These are phyloP conservation scores for Clarias magur DNA, from an alignment of 2,113 vertebrate genomes.

Conservation along the genomic window DNA sequence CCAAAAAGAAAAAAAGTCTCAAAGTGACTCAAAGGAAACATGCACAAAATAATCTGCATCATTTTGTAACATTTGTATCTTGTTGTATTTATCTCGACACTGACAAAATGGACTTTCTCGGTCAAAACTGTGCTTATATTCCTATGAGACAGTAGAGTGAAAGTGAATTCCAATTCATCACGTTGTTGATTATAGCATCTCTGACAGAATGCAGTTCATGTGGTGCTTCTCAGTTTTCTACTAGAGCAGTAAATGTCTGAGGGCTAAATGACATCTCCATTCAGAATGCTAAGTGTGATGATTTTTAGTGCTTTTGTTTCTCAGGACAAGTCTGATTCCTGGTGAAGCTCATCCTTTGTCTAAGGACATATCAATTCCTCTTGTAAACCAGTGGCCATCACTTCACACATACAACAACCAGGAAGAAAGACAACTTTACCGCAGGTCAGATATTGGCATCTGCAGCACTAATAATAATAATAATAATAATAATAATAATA, in stretches of 20 bases:
- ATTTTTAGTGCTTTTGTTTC: conserved; percentile 47
- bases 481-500: neutral
- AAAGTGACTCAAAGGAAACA: no score
- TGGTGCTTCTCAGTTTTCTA: no score
- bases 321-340: conserved; percentile 88
- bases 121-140: neutral
- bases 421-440: conserved; percentile 76
- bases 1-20: no score
- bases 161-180: neutral
- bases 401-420: conserved; percentile 79
- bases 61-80: no score
- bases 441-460: conserved; percentile 67
- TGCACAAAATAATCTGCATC: no score
- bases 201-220: neutral
- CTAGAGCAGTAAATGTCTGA: neutral
- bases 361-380: conserved; percentile 79
- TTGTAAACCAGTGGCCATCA: conserved; percentile 85
- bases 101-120: no score
- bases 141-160: neutral
- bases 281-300: neutral
- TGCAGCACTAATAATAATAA: neutral
- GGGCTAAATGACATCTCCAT: neutral
- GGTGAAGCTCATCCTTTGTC: conserved; percentile 79
- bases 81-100: no score
- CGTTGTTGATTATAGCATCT: neutral